These are phyloP conservation scores for Heliconius erato DNA, from an alignment of 2,888 invertebrate genomes.

Conservation along the genomic window DNA sequence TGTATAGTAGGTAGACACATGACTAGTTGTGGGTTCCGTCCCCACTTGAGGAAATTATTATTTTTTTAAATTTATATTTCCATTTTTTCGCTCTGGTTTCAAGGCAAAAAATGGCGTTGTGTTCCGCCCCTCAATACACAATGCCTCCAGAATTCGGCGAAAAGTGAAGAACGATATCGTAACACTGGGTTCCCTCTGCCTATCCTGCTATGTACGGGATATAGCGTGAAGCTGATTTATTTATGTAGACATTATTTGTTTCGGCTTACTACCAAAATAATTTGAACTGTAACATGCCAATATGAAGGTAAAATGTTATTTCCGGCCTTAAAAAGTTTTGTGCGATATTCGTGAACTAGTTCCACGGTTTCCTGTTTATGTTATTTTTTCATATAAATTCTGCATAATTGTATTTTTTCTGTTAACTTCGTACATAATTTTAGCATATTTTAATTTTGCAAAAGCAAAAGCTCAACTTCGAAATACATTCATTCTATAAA, in stretches of 20 bases:
- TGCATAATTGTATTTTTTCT: conserved; percentile 19
- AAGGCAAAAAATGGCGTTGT: not conserved
- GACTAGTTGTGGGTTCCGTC: too few relatives aligned
- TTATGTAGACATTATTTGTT: not conserved
- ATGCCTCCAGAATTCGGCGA: not conserved
- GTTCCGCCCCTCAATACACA: not conserved
- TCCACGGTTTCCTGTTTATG: conserved; percentile 32
- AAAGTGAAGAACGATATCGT: too few relatives aligned
- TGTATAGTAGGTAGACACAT: too few relatives aligned
- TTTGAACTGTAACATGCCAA: not conserved
- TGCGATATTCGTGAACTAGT: conserved; percentile 32
- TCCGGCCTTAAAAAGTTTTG: conserved; percentile 13
- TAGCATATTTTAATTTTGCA: not conserved
- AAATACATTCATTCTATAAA: not conserved
- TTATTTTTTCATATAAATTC: conserved; percentile 29
- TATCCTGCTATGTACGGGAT: not conserved
- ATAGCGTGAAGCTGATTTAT: not conserved
- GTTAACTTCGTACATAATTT: conserved; percentile 7
- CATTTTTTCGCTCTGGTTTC: not conserved
- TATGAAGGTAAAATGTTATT: conserved; percentile 14
- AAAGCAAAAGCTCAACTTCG: not conserved
- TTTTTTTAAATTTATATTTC: too few relatives aligned
- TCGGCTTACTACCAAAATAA: not conserved
- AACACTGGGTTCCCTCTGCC: not conserved
- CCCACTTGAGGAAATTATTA: too few relatives aligned